Evolutionary conservation across 2,888 invertebrate genomes (phyloP).

Genomic region (Ernsta delagoae): DNA sequence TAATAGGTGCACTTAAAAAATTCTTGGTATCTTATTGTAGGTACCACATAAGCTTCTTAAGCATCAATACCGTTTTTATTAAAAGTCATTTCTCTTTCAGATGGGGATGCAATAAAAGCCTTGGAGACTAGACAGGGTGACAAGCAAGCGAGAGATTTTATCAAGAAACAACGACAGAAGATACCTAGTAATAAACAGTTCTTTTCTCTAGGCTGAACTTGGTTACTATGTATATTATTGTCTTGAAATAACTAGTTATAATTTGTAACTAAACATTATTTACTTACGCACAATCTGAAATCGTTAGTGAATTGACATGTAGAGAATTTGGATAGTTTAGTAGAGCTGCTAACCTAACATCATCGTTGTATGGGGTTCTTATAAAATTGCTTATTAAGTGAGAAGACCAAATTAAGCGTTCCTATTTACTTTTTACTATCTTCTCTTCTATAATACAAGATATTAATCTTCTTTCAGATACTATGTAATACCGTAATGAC

Average conservation of each 20-base stretch:
- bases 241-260: no score
- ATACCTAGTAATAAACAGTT: constrained; percentile 56
- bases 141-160: constrained; percentile 94
- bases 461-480: no score
- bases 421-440: not conserved
- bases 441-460: no score
- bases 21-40: no score
- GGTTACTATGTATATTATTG: no score
- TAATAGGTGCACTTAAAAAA: no score
- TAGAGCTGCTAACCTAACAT: not conserved
- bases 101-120: constrained; percentile 89
- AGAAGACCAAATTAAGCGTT: not conserved
- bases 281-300: not conserved
- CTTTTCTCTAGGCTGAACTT: no score
- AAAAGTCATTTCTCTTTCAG: constrained; percentile 59
- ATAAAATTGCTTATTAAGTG: not conserved
- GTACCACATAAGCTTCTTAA: no score
- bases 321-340: not conserved
- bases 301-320: not conserved
- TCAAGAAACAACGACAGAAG: constrained; percentile 91
- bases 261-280: not conserved
- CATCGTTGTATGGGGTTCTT: not conserved
- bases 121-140: constrained; percentile 94
- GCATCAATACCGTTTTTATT: no score
- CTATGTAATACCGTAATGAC: no score